Percentiles rank a stretch among this genome's conserved stretches.
Conservation (phyloP, 2,797 vertebrate genomes). For the Anabacerthia variegaticeps region DNA sequence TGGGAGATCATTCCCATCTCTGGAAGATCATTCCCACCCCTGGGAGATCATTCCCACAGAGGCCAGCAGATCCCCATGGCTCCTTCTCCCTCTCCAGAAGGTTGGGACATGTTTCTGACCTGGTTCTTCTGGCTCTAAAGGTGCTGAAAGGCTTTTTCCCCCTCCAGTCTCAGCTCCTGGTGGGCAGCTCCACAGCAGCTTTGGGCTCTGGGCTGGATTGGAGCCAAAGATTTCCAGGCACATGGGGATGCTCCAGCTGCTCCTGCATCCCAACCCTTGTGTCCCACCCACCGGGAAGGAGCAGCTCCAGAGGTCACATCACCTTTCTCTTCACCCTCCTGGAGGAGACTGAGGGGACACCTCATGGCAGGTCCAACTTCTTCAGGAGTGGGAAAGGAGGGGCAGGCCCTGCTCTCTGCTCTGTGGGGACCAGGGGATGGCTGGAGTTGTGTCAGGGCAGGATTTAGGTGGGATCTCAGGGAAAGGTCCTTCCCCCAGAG, state of each 20-base stretch:
- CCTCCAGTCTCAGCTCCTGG: background rate
- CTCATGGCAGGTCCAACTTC: background rate
- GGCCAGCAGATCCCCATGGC: too few relatives aligned
- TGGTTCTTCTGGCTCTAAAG: too few relatives aligned
- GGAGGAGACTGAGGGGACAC: background rate
- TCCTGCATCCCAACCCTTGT: background rate
- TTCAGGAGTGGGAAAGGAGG: background rate
- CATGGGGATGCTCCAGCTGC: background rate
- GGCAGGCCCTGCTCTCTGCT: background rate
- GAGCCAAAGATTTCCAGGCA: accelerated
- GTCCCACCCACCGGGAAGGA: accelerated
- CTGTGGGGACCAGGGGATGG: too few relatives aligned
- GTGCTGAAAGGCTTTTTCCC: too few relatives aligned
- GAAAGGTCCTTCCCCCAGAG: too few relatives aligned
- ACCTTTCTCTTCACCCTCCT: background rate
- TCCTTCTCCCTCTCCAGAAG: too few relatives aligned
- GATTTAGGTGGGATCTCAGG: too few relatives aligned
- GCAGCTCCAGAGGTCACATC: background rate
- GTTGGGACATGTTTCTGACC: too few relatives aligned
- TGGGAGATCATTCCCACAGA: too few relatives aligned
- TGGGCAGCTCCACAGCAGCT: constrained; percentile 38
- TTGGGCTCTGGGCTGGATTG: accelerated
- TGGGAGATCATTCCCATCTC: too few relatives aligned
- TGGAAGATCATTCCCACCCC: too few relatives aligned
- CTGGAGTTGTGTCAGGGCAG: background rate